Percentiles rank a stretch among this genome's conserved stretches.
These are phyloP conservation scores for Acrobasis consociella DNA, from an alignment of 2,888 invertebrate species.

Conservation along the genomic window DNA sequence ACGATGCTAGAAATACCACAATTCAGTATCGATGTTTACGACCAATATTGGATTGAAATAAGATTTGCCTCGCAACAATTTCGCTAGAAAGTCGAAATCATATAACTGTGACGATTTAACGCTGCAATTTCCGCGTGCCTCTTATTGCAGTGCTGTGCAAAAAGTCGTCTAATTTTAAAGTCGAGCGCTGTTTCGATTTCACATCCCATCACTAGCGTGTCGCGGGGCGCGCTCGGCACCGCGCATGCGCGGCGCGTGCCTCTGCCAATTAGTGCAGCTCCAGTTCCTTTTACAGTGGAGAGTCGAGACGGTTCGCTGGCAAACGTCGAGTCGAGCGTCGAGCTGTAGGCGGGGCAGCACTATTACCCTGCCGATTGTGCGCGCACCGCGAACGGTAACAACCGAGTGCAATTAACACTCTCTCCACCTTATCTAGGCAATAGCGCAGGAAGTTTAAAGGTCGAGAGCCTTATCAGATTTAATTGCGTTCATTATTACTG, in stretches of 20 bases:
- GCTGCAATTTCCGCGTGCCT: constrained; percentile 56
- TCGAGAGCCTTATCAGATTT: constrained; percentile 73
- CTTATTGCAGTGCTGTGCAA: constrained; percentile 59
- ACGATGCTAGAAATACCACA: constrained; percentile 34
- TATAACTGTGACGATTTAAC: constrained; percentile 55
- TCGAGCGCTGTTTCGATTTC: constrained; percentile 71
- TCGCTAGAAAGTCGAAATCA: constrained; percentile 59
- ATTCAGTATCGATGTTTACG: constrained; percentile 25
- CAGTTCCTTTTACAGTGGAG: constrained; percentile 75
- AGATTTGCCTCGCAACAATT: constrained; percentile 32
- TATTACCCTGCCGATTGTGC: constrained; percentile 55
- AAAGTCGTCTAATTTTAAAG: constrained; percentile 70
- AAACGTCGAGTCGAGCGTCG: constrained; percentile 42
- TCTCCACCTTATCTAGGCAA: constrained; percentile 54
- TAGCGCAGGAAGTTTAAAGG: constrained; percentile 75
- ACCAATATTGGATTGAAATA: constrained; percentile 23
- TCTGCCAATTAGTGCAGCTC: constrained; percentile 80
- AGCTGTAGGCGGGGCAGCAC: constrained; percentile 50
- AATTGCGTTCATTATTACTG: constrained; percentile 71
- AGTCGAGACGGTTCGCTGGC: constrained; percentile 70
- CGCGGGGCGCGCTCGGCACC: constrained; percentile 50
- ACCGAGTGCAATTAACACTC: constrained; percentile 61
- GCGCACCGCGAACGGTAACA: constrained; percentile 42
- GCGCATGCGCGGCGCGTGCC: constrained; percentile 78
- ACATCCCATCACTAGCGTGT: constrained; percentile 77